phyloP scores from a whole-genome alignment of 2,888 invertebrate species.

The Amphiduros pacificus region DNA sequence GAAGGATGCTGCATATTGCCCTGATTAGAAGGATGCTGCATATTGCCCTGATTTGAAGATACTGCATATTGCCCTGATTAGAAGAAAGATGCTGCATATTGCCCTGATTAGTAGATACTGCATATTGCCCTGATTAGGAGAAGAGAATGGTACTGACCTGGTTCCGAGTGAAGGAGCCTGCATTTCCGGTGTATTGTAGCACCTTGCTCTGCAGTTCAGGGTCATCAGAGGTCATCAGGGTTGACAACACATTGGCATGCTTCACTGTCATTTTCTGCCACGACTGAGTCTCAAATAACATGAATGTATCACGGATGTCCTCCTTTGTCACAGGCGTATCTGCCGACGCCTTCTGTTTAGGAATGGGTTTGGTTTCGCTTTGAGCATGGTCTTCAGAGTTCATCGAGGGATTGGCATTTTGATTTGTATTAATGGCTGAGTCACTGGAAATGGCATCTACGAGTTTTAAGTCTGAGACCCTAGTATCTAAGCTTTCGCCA shows the following conservation, averaged over 20 bases:
- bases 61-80: no score
- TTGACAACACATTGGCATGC: constrained; percentile 8
- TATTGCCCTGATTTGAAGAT: no score
- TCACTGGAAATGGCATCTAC: neutral
- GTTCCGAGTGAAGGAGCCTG: constrained; percentile 63
- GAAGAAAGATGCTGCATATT: no score
- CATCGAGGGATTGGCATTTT: neutral
- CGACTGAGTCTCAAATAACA: neutral
- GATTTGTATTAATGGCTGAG: neutral
- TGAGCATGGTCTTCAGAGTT: neutral
- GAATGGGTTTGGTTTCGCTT: neutral
- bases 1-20: no score
- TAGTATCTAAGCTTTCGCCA: no score
- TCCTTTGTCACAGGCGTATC: neutral
- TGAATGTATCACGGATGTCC: neutral
- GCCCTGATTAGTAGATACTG: no score
- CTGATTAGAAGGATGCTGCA: no score
- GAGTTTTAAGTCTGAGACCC: no score
- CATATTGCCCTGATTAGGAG: no score
- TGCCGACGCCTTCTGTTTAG: neutral
- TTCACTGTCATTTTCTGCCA: neutral
- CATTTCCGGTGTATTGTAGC: constrained; percentile 63
- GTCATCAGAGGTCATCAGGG: constrained; percentile 57
- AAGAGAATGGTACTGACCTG: no score
- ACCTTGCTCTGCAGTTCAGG: constrained; percentile 61